Conservation (phyloP, 2,113 vertebrate genomes). For the Sinosuthora webbiana region DNA sequence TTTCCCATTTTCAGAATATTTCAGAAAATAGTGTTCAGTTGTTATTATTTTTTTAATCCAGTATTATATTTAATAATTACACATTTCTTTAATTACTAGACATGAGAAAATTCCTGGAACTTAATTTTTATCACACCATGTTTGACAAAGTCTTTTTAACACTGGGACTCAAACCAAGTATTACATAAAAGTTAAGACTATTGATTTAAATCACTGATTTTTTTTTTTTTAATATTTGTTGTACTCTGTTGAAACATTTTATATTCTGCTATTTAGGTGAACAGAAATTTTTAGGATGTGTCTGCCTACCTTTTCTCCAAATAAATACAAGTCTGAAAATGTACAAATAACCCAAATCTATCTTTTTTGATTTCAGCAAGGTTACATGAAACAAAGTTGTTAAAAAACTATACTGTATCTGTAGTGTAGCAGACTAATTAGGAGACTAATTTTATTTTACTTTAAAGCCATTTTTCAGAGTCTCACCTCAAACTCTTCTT, state of each 20-base stretch:
- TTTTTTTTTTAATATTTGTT: background rate
- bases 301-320: background rate
- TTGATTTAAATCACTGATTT: background rate
- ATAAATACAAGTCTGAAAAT: background rate
- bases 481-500: conserved; percentile 40
- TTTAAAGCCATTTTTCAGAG: conserved; percentile 38
- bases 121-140: background rate
- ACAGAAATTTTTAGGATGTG: background rate
- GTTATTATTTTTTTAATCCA: background rate
- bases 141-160: background rate
- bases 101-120: background rate
- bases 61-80: background rate
- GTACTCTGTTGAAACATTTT: background rate
- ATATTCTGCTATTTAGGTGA: background rate
- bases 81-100: background rate
- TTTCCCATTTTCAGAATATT: background rate
- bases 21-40: background rate
- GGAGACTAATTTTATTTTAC: conserved; percentile 9
- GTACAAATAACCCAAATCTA: background rate
- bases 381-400: background rate
- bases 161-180: background rate
- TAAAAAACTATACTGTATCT: conserved; percentile 23
- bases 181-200: background rate
- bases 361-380: background rate
- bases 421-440: background rate